Evolutionary conservation across 1,140 invertebrate species (phyloP), one percentile per base, ranked within the genome.

Genomic region (Coptotermes formosanus): DNA sequence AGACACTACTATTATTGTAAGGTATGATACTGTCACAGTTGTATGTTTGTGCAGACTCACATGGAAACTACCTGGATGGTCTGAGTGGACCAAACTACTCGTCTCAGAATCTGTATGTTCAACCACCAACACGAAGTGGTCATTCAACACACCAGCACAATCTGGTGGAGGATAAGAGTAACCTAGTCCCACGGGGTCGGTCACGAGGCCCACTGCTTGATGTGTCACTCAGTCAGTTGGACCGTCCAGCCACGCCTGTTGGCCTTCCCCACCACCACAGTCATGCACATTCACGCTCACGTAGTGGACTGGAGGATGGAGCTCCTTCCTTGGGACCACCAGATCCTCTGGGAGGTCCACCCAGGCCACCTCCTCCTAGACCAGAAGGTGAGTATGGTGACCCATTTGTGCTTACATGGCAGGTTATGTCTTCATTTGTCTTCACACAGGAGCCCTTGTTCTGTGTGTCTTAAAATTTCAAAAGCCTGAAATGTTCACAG

Each of bases 51-150:
- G 55, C 83, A 89, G 89, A 90, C 32, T 84, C 82, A 43, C 87
- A 87, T 75, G 88, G 88, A 23, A 89, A 89, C 85, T 89, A 90
- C 85, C 86, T 90, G 82, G 89, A 90, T 69, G 87, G 91, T 55
- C 86, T 91, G 12, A 91, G 91, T 23, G 91, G 90, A 4, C 90
- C 91, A 30, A 92, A 93, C 88, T 97, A 97, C 91, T 96, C 96
- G 84, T 96, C 96, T 87, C 97, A 98, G 91, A 98, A 98, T 91
- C 91, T 98, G 23, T 98, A 98, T 89, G 97, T 98, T 52, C 97
- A 97, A 88, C 97, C 96, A 11, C 97, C 97, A 0, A 96, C 96
- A 2, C 92, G 95, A 87, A 91, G 91, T 86, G n/a, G 64, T 8
- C 64, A 75, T 30, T 7, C 19, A 25, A 89, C 91, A 11, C 85